phyloP scores from a whole-genome alignment of 1,140 invertebrate species.

The Asbolus verrucosus region DNA sequence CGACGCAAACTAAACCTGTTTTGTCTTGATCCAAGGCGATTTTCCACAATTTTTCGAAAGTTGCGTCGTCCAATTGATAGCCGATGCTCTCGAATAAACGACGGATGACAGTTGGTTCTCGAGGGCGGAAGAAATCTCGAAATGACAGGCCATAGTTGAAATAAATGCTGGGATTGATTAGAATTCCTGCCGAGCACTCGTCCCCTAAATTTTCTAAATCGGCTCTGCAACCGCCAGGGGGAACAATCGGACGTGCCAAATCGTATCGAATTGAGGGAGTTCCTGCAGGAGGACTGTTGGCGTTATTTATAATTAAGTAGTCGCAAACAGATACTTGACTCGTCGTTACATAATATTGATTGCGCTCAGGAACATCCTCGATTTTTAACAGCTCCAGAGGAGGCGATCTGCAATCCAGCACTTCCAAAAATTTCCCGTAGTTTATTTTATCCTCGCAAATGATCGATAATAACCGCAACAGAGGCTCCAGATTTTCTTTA shows the following conservation, averaged over 20 bases:
- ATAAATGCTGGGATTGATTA: slow-evolving; percentile 60
- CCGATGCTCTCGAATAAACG: slow-evolving; percentile 60
- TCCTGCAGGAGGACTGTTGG: slow-evolving; percentile 54
- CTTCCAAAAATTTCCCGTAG: slow-evolving; percentile 57
- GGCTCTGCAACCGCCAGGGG: slow-evolving; percentile 49
- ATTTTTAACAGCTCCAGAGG: slow-evolving; percentile 20
- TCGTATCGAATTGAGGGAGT: slow-evolving; percentile 55
- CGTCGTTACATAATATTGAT: slow-evolving; percentile 55
- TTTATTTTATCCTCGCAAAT: slow-evolving; percentile 53
- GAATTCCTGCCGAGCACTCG: slow-evolving; percentile 53
- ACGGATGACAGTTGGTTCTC: slow-evolving; percentile 54
- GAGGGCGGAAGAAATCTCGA: slow-evolving; percentile 59
- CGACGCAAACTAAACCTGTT: slow-evolving; percentile 60
- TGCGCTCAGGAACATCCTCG: slow-evolving; percentile 53
- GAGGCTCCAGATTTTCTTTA: slow-evolving; percentile 47
- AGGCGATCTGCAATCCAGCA: slow-evolving; percentile 53
- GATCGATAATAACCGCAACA: slow-evolving; percentile 51
- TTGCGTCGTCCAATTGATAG: slow-evolving; percentile 57
- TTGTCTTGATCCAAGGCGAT: slow-evolving; percentile 55
- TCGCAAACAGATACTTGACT: slow-evolving; percentile 54
- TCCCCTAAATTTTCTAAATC: slow-evolving; percentile 58
- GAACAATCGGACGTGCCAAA: slow-evolving; percentile 44
- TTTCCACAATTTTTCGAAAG: slow-evolving; percentile 60
- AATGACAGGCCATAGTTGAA: slow-evolving; percentile 58
- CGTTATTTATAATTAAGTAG: slow-evolving; percentile 55